Conservation (phyloP, 1,140 invertebrate genomes). For the Hyles vespertilio region DNA sequence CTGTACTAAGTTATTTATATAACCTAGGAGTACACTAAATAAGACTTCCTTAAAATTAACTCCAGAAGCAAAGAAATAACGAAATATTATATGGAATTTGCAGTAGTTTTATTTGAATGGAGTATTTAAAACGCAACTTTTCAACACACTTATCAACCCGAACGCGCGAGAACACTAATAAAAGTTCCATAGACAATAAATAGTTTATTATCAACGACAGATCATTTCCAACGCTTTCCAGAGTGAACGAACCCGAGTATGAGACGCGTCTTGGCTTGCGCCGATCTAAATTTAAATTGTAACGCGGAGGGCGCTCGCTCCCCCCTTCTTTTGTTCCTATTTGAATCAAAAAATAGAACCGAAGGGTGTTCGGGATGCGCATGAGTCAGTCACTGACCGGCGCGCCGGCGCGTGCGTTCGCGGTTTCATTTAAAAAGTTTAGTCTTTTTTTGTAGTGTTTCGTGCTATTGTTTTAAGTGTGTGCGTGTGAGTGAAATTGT, state of each 20-base stretch:
- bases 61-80: no score
- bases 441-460: slow-evolving; percentile 24
- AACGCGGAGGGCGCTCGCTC: slow-evolving; percentile 55
- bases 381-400: slow-evolving; percentile 62
- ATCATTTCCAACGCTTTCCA: slow-evolving; percentile 10
- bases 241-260: slow-evolving; percentile 58
- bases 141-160: no score
- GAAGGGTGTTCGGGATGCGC: slow-evolving; percentile 58
- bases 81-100: no score
- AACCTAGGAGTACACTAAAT: no score
- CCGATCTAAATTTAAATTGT: slow-evolving; percentile 49
- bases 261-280: slow-evolving; percentile 32
- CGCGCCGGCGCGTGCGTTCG: slow-evolving; percentile 52
- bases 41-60: no score
- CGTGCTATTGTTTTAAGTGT: slow-evolving; percentile 19
- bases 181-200: no score
- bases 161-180: no score
- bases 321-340: slow-evolving; percentile 71
- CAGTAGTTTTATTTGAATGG: no score
- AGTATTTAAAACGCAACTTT: no score
- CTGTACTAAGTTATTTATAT: no score
- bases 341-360: slow-evolving; percentile 67
- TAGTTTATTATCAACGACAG: no score
- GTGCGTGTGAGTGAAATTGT: slow-evolving; percentile 7
- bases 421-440: slow-evolving; percentile 21